phyloP scores from a whole-genome alignment of 2,888 invertebrate species.

The Andrena chrysosceles region DNA sequence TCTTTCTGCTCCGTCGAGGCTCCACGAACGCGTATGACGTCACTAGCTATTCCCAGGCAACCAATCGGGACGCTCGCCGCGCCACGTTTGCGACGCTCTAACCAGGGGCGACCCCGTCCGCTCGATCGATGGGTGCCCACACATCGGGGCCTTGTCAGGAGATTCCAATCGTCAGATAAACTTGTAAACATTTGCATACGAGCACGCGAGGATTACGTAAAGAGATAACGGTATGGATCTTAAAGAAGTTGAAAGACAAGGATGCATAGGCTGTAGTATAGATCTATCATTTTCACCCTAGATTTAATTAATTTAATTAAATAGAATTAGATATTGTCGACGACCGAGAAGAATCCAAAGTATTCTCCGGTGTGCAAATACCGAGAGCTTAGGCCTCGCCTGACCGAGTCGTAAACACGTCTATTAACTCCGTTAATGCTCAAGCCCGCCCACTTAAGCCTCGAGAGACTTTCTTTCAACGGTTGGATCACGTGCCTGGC shows the following conservation, averaged over 20 bases:
- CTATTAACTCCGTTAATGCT: constrained; percentile 7
- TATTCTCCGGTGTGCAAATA: neutral
- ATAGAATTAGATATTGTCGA: no score
- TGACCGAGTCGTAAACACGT: neutral
- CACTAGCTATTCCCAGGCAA: constrained; percentile 68
- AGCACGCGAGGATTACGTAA: neutral
- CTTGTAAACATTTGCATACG: neutral
- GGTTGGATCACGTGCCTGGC: neutral
- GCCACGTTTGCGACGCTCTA: constrained; percentile 28
- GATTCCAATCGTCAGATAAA: neutral
- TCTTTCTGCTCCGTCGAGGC: constrained; percentile 53
- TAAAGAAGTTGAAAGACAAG: neutral
- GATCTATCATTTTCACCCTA: neutral
- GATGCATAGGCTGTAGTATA: no score
- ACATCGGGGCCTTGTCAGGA: constrained; percentile 1
- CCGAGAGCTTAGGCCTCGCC: neutral
- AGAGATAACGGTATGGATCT: neutral
- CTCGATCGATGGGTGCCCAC: constrained; percentile 10
- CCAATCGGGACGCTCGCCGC: constrained; percentile 59
- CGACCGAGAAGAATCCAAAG: no score
- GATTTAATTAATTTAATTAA: no score
- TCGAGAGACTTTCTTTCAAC: neutral
- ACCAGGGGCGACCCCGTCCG: constrained; percentile 37
- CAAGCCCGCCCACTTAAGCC: constrained; percentile 17
- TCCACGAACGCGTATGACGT: constrained; percentile 70